Evolutionary conservation across 2,797 vertebrate genomes (phyloP).

Genomic region (Echiichthys vipera): DNA sequence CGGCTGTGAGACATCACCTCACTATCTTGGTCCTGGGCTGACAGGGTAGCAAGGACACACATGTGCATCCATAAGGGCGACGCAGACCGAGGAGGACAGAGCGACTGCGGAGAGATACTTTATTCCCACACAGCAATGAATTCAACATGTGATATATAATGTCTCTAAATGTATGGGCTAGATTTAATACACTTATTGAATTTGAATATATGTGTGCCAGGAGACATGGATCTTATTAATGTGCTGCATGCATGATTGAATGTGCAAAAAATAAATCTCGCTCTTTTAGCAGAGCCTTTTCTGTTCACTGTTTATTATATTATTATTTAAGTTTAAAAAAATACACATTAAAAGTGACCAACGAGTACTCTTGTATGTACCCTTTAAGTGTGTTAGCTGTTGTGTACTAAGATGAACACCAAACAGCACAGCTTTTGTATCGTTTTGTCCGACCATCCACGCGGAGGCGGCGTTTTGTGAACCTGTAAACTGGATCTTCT

Average conservation of each 20-base stretch:
- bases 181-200: background rate
- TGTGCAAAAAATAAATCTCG: background rate
- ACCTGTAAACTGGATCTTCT: no score
- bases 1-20: constrained; percentile 36
- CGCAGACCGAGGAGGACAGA: constrained; percentile 7
- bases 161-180: background rate
- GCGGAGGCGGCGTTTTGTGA: no score
- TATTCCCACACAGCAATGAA: constrained; percentile 5
- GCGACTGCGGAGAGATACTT: background rate
- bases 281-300: background rate
- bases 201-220: background rate
- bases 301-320: background rate
- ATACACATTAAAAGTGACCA: background rate
- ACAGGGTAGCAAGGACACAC: constrained; percentile 16
- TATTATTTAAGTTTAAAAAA: background rate
- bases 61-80: background rate
- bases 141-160: background rate
- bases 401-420: no score
- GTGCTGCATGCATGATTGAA: background rate
- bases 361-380: no score
- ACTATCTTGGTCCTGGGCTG: constrained; percentile 7
- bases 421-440: no score
- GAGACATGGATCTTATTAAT: background rate
- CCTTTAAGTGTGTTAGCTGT: no score
- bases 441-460: no score